These are phyloP conservation scores for Ceratosolen fusciceps DNA, from an alignment of 1,140 invertebrate genomes.

Conservation along the genomic window DNA sequence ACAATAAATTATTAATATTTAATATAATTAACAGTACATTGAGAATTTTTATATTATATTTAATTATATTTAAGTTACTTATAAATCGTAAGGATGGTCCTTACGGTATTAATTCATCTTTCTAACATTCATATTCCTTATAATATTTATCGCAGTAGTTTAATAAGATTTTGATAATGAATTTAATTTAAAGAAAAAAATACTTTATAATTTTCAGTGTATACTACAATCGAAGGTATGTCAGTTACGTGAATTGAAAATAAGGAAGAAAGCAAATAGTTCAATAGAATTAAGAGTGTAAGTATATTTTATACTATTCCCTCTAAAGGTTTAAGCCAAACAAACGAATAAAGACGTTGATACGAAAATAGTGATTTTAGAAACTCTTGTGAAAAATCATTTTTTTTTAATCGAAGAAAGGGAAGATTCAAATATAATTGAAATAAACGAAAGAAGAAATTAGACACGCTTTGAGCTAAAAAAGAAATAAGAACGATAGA, in stretches of 20 bases:
- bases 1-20: no score
- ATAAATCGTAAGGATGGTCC: no score
- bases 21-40: no score
- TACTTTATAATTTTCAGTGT: neutral
- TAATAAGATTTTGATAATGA: neutral
- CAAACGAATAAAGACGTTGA: neutral
- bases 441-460: conserved; percentile 5
- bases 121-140: no score
- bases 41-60: no score
- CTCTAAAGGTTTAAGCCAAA: neutral
- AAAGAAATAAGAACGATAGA: neutral
- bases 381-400: neutral
- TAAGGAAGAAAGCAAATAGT: neutral
- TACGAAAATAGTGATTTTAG: neutral
- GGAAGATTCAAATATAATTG: conserved; percentile 4
- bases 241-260: neutral
- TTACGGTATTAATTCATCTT: no score
- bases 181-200: neutral
- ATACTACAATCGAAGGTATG: neutral
- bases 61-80: no score
- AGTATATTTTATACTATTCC: neutral
- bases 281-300: neutral
- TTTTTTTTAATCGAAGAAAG: conserved; percentile 1
- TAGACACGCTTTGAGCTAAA: neutral
- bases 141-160: no score